Evolutionary conservation across 2,797 vertebrate genomes (phyloP).

Genomic region (Sebastes baramenuke): DNA sequence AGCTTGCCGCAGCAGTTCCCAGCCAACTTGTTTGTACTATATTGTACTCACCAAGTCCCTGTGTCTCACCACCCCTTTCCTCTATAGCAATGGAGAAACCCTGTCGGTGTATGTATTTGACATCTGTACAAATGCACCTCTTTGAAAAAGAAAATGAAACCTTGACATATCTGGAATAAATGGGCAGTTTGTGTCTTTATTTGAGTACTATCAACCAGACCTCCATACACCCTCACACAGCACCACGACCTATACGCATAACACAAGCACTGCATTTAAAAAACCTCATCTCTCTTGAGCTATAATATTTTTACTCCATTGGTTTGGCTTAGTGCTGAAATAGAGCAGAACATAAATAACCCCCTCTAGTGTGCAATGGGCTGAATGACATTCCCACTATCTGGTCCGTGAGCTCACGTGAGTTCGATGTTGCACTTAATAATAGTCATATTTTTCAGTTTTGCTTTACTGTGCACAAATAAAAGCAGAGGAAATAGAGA

Average conservation of each 20-base stretch:
- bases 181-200: constrained; percentile 62
- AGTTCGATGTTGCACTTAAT: neutral
- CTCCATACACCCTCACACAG: neutral
- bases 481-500: constrained; percentile 16
- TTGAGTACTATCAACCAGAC: constrained; percentile 15
- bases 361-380: constrained; percentile 51
- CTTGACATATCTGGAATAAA: constrained; percentile 83
- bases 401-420: neutral
- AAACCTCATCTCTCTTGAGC: neutral
- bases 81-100: constrained; percentile 77
- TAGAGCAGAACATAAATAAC: constrained; percentile 7
- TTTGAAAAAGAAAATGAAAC: constrained; percentile 82
- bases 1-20: constrained; percentile 61
- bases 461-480: neutral
- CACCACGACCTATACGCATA: neutral
- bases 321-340: constrained; percentile 3
- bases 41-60: constrained; percentile 74
- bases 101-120: constrained; percentile 82
- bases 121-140: constrained; percentile 83
- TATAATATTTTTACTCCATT: neutral
- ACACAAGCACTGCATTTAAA: neutral
- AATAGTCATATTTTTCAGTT: neutral
- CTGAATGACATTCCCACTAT: constrained; percentile 7
- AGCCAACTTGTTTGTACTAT: constrained; percentile 80
- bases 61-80: constrained; percentile 73